Evolutionary conservation across 2,113 vertebrate genomes (phyloP).

Genomic region (Dasyprocta punctata): DNA sequence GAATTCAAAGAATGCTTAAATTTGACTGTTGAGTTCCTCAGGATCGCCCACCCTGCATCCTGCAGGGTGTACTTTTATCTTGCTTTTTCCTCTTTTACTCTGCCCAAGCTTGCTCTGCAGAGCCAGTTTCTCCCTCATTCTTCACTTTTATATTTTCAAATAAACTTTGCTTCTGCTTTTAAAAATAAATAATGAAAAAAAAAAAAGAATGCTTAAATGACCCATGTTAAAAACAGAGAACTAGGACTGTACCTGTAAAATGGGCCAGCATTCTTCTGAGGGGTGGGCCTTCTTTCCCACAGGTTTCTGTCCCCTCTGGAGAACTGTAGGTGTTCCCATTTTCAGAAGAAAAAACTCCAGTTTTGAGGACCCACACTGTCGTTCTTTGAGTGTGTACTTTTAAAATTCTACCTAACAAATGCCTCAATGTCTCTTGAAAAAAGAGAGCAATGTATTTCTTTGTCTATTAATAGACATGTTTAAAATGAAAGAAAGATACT

Average conservation of each 20-base stretch:
- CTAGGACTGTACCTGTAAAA: background rate
- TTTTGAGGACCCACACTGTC: background rate
- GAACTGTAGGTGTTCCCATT: background rate
- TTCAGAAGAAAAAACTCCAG: background rate
- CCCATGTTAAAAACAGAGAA: background rate
- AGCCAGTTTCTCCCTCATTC: background rate
- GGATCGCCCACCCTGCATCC: background rate
- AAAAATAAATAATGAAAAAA: background rate
- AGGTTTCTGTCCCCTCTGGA: background rate
- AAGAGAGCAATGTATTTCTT: background rate
- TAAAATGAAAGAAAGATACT: background rate
- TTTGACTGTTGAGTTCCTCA: background rate
- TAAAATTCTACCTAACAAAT: background rate
- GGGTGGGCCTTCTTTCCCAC: background rate
- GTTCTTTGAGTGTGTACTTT: background rate
- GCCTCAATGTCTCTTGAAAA: background rate
- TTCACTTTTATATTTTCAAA: background rate
- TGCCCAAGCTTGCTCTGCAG: background rate
- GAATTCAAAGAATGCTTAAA: background rate
- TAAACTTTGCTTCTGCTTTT: background rate
- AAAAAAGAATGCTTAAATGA: background rate
- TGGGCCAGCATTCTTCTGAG: background rate
- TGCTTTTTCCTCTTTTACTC: background rate
- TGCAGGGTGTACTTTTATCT: background rate
- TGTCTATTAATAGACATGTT: background rate